Conservation (phyloP, 2,888 invertebrate species). For the Stratiomys singularior region DNA sequence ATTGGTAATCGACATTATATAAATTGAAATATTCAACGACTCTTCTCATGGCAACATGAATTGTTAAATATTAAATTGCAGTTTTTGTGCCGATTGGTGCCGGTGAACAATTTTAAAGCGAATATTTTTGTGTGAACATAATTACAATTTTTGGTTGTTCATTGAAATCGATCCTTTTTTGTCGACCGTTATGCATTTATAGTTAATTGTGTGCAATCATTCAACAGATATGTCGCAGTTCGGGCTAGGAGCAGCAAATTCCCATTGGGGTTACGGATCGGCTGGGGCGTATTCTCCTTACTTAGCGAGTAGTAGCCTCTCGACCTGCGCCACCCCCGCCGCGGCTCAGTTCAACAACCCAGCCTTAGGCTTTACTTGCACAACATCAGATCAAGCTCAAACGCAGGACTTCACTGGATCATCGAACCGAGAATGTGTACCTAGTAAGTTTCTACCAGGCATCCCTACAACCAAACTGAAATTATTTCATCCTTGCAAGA, state of each 20-base stretch:
- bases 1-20: no score
- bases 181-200: no score
- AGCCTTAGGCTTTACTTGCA: slow-evolving; percentile 76
- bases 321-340: slow-evolving; percentile 79
- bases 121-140: no score
- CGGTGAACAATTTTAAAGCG: no score
- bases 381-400: slow-evolving; percentile 72
- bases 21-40: no score
- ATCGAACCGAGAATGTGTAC: slow-evolving; percentile 69
- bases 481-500: no score
- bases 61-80: no score
- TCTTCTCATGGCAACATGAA: no score
- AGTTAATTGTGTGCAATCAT: neutral
- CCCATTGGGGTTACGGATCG: slow-evolving; percentile 89
- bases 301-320: slow-evolving; percentile 74
- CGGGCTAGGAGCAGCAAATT: slow-evolving; percentile 83
- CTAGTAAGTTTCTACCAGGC: slow-evolving; percentile 62
- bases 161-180: no score
- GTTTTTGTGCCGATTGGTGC: no score
- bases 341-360: slow-evolving; percentile 79
- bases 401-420: slow-evolving; percentile 71
- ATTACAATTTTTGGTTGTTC: no score
- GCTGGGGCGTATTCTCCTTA: slow-evolving; percentile 89
- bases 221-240: slow-evolving; percentile 85
- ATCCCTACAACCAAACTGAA: no score